These are phyloP conservation scores for Nothobranchius kuhntae DNA, from an alignment of 2,113 vertebrate species.

Conservation along the genomic window DNA sequence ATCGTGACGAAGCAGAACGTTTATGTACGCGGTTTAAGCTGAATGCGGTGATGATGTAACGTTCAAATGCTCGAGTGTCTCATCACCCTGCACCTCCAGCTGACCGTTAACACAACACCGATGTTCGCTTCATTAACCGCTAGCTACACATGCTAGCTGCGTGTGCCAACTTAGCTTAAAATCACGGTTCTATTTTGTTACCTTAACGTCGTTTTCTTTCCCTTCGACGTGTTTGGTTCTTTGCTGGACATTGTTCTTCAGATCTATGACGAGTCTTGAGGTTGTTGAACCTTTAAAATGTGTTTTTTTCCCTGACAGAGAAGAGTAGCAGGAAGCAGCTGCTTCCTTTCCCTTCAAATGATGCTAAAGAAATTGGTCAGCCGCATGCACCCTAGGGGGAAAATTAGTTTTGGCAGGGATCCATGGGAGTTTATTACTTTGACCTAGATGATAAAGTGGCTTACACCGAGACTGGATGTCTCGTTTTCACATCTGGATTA, in stretches of 20 bases:
- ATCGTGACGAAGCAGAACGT: background rate
- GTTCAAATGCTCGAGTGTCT: conserved; percentile 20
- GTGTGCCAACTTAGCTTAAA: background rate
- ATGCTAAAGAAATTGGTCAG: conserved; percentile 16
- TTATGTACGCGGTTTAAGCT: background rate
- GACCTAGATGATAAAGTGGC: background rate
- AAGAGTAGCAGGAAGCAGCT: conserved; percentile 21
- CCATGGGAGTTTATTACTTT: background rate
- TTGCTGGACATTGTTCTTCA: conserved; percentile 17
- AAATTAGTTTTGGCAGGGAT: background rate
- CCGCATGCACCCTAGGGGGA: conserved; percentile 1
- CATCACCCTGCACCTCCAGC: background rate
- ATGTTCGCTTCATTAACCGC: conserved; percentile 8
- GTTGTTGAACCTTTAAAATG: conserved; percentile 6
- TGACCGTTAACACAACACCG: conserved; percentile 16
- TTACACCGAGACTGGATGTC: background rate
- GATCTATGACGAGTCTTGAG: background rate
- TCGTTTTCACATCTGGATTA: background rate
- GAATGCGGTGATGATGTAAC: background rate
- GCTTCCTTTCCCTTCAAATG: conserved; percentile 30
- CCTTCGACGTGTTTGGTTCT: conserved; percentile 33
- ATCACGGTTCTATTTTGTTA: conserved; percentile 2
- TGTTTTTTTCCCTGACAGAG: background rate
- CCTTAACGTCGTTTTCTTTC: conserved; percentile 44
- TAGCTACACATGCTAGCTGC: conserved; percentile 33